These are phyloP conservation scores for Cinclus mexicanus DNA, from an alignment of 2,113 vertebrate genomes.

Conservation along the genomic window DNA sequence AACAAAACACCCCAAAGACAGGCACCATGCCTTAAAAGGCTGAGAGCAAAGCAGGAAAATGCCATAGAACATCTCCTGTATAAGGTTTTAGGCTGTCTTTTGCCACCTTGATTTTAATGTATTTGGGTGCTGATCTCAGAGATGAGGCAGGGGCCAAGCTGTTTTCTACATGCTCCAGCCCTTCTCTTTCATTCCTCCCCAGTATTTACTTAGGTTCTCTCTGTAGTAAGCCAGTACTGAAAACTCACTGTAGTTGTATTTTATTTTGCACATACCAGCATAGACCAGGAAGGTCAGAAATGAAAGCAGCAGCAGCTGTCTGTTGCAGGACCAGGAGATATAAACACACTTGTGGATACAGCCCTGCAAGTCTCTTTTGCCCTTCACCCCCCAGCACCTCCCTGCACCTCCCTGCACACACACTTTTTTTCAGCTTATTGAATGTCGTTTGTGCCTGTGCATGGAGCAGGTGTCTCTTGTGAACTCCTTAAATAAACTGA, in stretches of 20 bases:
- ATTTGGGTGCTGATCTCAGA: neutral
- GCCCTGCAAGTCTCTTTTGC: neutral
- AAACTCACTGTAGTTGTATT: neutral
- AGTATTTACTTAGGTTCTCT: neutral
- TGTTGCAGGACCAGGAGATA: neutral
- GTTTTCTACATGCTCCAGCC: neutral
- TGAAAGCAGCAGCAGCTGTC: neutral
- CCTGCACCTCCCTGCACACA: too few relatives aligned
- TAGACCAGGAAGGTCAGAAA: neutral
- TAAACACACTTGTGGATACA: neutral
- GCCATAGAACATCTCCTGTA: neutral
- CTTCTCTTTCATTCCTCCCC: neutral
- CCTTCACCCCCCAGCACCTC: neutral
- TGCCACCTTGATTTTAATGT: accelerated
- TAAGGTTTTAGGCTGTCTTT: neutral
- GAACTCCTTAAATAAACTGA: slow-evolving; percentile 65
- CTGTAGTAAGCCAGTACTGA: neutral
- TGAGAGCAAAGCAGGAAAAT: neutral
- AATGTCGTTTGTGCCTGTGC: slow-evolving; percentile 47
- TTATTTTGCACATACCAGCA: neutral
- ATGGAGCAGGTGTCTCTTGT: slow-evolving; percentile 69
- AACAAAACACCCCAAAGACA: neutral
- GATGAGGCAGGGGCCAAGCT: neutral
- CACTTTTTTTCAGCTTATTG: neutral
- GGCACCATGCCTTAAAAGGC: neutral